Conservation (phyloP, 1,140 invertebrate genomes). For the Gryllus bimaculatus region DNA sequence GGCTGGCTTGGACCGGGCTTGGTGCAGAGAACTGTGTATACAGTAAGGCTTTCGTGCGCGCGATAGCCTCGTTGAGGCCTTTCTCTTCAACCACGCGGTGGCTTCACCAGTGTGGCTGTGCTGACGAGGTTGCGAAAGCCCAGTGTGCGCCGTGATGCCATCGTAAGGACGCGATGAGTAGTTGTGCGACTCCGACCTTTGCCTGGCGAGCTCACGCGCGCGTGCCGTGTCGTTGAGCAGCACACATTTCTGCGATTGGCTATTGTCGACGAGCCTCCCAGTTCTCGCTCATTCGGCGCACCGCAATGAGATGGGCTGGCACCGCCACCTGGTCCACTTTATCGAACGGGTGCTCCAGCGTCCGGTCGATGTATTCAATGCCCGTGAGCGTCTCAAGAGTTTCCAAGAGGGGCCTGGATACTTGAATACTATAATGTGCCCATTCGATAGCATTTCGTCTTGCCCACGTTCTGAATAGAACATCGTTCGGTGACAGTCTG, state of each 20-base stretch:
- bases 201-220: conserved; percentile 40
- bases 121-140: conserved; percentile 42
- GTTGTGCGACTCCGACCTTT: no score
- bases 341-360: not conserved
- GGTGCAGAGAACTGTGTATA: no score
- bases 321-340: conserved; percentile 56
- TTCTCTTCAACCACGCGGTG: no score
- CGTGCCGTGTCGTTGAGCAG: conserved; percentile 42
- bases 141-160: no score
- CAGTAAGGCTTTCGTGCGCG: no score
- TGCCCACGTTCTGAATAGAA: conserved; percentile 53
- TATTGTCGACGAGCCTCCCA: no score
- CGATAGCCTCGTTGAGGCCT: conserved; percentile 49
- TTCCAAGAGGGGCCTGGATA: conserved; percentile 34
- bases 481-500: not conserved
- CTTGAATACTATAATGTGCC: conserved; percentile 44
- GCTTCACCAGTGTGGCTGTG: conserved; percentile 34
- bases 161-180: no score
- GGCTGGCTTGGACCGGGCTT: no score
- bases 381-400: not conserved
- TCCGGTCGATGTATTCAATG: not conserved
- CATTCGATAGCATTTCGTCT: conserved; percentile 52
- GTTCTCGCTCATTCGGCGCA: no score
- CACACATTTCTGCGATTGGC: no score
- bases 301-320: conserved; percentile 32